These are phyloP conservation scores for Coccyzus lansbergi DNA, from an alignment of 2,797 vertebrate genomes.

Conservation along the genomic window DNA sequence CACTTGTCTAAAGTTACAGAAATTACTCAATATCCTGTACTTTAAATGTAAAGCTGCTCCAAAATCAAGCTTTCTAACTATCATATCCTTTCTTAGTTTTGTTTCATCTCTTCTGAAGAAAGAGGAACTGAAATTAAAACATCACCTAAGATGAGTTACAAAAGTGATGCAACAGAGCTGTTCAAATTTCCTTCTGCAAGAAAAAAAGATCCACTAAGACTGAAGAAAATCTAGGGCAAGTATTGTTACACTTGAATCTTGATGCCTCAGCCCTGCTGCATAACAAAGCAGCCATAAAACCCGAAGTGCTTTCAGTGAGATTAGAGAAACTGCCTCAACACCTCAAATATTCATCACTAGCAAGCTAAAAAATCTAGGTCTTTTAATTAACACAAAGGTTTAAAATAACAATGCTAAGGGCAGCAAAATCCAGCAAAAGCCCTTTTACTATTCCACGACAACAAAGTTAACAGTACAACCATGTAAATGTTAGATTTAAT, in stretches of 20 bases:
- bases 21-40: not conserved
- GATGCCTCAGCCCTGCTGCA: not conserved
- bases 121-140: not conserved
- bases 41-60: not conserved
- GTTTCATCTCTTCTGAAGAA: not conserved
- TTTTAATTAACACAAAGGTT: not conserved
- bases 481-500: rapidly evolving
- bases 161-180: not conserved
- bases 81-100: not conserved
- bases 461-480: not conserved
- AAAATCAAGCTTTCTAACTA: not conserved
- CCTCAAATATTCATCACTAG: not conserved
- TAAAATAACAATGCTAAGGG: rapidly evolving
- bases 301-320: not conserved
- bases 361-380: not conserved
- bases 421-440: rapidly evolving
- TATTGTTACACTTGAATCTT: not conserved
- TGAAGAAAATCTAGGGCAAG: not conserved
- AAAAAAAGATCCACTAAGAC: not conserved
- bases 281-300: not conserved
- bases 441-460: not conserved
- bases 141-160: rapidly evolving
- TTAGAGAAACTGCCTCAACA: not conserved
- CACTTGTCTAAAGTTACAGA: not conserved
- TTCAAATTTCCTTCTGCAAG: rapidly evolving